Evolutionary conservation across 2,888 invertebrate species (phyloP).

Genomic region (Noctua pronuba): DNA sequence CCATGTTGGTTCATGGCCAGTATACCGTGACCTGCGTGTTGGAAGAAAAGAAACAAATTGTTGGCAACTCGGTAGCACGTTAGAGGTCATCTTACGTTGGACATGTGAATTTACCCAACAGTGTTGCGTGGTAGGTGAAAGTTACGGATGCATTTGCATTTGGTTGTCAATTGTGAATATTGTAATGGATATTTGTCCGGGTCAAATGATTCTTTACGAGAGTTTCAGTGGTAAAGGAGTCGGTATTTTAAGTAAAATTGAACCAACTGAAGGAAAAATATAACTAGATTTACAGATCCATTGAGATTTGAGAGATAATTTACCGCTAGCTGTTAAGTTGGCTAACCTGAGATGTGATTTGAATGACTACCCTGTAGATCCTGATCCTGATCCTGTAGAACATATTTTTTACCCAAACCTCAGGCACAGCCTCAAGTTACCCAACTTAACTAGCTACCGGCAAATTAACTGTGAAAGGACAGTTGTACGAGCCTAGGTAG

Average conservation of each 20-base stretch:
- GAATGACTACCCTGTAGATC: too few relatives aligned
- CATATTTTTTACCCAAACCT: too few relatives aligned
- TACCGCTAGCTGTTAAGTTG: too few relatives aligned
- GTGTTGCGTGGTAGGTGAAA: conserved; percentile 67
- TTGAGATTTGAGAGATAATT: too few relatives aligned
- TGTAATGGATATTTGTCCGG: conserved; percentile 45
- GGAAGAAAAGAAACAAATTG: conserved; percentile 4
- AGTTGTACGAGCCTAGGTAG: neutral
- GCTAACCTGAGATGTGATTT: too few relatives aligned
- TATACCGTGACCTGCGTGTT: conserved; percentile 42
- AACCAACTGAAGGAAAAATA: neutral
- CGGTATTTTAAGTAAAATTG: neutral
- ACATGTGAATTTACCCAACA: conserved; percentile 58
- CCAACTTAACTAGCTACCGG: neutral
- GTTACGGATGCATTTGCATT: conserved; percentile 67
- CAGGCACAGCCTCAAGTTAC: neutral
- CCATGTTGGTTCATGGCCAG: conserved; percentile 49
- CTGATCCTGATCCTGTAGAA: too few relatives aligned
- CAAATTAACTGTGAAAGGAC: too few relatives aligned
- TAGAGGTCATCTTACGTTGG: conserved; percentile 52
- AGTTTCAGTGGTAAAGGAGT: neutral
- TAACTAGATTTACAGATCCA: neutral
- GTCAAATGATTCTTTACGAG: conserved; percentile 24
- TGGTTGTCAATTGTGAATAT: conserved; percentile 42
- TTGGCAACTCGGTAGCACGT: conserved; percentile 9